Evolutionary conservation across 2,888 invertebrate species (phyloP), one percentile per base, ranked within the genome.

Genomic region (Caenorhabditis sp.): DNA sequence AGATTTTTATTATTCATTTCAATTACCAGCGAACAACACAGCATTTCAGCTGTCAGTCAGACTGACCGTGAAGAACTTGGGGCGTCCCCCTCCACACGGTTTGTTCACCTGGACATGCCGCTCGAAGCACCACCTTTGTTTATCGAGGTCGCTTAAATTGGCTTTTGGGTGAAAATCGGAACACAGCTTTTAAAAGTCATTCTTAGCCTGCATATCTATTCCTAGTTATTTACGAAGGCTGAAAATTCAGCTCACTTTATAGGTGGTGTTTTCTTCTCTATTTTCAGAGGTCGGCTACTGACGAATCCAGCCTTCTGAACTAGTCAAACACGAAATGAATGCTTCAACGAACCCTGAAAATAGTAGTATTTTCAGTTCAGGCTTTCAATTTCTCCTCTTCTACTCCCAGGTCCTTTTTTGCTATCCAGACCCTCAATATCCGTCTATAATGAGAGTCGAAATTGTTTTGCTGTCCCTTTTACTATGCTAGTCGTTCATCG

Each of bases 381-480:
- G 73, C 73, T 61, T 56, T 66, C 47, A 28, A 31, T 51, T 47
- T 51, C 28, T 51, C n/a, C 44, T 63, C 24, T 35, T 12, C 61
- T 8, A 4, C 28, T 54, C 38, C 49, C 19, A 38, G 51, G 41
- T 68, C 5, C 16, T 58, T 44, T 26, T 38, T 22, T 51, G 47
- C 35, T 49, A 69, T 69, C 59, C 61, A 69, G 8, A 41, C 76
- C 49, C 68, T 69, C 68, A 76, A 68, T 75, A 66, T 75, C 68
- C 56, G 66, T 59, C 76, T 56, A 68, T 77, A 79, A 79, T 79
- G 70, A 79, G 79, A 56, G 70, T 56, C 70, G 64, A 79, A 79
- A 79, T 79, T 79, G 79, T 79, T 79, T 79, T 70, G 63, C 70
- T 47, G 28, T 31, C 51, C 69, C 38, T 49, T 44, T 35, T 41